Base-by-base conservation (phyloP, 2,888 invertebrate species). In the Troides aeacus region DNA sequence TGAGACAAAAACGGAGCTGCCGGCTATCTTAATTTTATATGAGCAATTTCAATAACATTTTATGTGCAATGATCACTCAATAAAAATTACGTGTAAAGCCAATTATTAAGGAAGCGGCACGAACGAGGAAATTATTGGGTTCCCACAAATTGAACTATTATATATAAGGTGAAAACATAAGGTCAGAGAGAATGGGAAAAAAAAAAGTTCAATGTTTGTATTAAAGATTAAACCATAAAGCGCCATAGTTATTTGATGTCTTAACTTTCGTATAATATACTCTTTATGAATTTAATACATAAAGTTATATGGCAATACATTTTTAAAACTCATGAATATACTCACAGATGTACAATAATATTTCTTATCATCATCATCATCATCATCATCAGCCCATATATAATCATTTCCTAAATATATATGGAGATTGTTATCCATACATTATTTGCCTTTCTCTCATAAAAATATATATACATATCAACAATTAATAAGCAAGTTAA, bases 21-120 rank as follows among this genome's bases (percentile, higher is more conserved):
- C 59, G 63, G 57, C 65, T 58, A 72, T 68, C 64, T 64, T 70
- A 72, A 69, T 71, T 70, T 71, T 72, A 69, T 72, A 69, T 64
- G 53, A 21, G 56, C 64, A 56, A 57, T 64, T 61, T 64, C 64
- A 69, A 61, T 69, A 64, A 69, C 59, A 60, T 69, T 69, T 69
- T 69, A 69, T 69, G 69, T 56, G 2, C 64, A 61, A 61, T 64
- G 64, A 62, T 66, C 62, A 63, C 53, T 62, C 53, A 70, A 66
- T 70, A 66, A 66, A 50, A 66, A 53, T 66, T 70, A 64, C 60
- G 64, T 24, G 53, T 62, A 62, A 70, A 62, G 36, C 42, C 61
- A 57, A 63, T 62, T 42, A 64, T 60, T 66, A 63, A 66, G 70
- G 62, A 66, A 70, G 62, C 59, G 36, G 58, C 17, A 42, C 17